A percentile compares a stretch with the other conserved stretches of the same genome.
Conservation (phyloP, 2,888 invertebrate species). For the Glomeris marginata region DNA sequence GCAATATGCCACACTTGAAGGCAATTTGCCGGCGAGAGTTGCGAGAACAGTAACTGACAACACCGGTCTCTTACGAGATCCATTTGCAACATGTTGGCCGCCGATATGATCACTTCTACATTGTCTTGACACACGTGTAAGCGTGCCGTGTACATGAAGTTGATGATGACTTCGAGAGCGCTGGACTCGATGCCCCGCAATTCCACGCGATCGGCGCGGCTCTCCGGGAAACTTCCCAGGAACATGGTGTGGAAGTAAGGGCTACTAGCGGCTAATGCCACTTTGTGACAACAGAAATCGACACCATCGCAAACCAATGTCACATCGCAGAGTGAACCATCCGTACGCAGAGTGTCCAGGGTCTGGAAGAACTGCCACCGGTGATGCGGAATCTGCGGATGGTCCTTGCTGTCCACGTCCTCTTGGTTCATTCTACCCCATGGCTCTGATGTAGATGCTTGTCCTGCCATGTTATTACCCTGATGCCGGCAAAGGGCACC, state of each 20-base stretch:
- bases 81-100: slow-evolving; percentile 14
- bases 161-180: slow-evolving; percentile 29
- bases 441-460: neutral
- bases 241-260: slow-evolving; percentile 16
- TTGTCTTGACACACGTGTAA: slow-evolving; percentile 13
- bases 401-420: slow-evolving; percentile 2
- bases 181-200: slow-evolving; percentile 24
- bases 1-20: slow-evolving; percentile 14
- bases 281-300: slow-evolving; percentile 11
- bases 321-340: slow-evolving; percentile 12
- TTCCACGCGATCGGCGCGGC: slow-evolving; percentile 12
- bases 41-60: slow-evolving; percentile 12
- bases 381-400: slow-evolving; percentile 4
- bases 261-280: slow-evolving; percentile 11
- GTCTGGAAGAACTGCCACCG: slow-evolving; percentile 7
- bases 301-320: slow-evolving; percentile 12
- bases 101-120: slow-evolving; percentile 13
- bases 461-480: too few species aligned
- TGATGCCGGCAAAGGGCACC: too few species aligned
- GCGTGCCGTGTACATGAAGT: slow-evolving; percentile 32
- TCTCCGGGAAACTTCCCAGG: slow-evolving; percentile 13
- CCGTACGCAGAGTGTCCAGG: slow-evolving; percentile 9
- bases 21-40: slow-evolving; percentile 12
- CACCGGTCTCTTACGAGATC: slow-evolving; percentile 12
- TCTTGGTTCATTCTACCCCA: neutral